Evolutionary conservation across 2,888 invertebrate species (phyloP).

Genomic region (Gastrophysa polygoni): DNA sequence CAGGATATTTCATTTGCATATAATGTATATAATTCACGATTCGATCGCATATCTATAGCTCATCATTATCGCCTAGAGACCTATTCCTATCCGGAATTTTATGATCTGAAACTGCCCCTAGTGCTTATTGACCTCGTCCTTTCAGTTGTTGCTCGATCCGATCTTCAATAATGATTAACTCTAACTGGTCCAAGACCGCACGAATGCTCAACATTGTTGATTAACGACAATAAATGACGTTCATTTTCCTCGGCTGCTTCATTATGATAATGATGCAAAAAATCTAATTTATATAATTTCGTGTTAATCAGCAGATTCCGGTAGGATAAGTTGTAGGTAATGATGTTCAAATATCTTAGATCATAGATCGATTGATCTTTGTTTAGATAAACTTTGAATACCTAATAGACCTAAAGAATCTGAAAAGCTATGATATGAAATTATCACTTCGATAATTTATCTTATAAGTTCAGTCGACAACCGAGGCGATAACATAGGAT

Average conservation of each 20-base stretch:
- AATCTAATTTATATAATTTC: conserved; percentile 13
- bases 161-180: background rate
- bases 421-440: background rate
- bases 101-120: background rate
- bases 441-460: no score
- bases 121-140: background rate
- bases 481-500: no score
- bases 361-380: no score
- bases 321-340: background rate
- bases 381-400: background rate
- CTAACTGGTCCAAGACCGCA: background rate
- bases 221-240: background rate
- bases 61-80: background rate
- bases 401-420: background rate
- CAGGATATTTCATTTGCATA: no score
- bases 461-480: no score
- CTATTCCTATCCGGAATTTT: background rate
- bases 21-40: no score
- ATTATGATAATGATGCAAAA: background rate
- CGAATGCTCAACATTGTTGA: background rate
- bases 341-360: background rate
- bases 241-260: background rate
- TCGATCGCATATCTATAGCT: no score
- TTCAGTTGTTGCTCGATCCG: background rate
- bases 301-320: conserved; percentile 10